phyloP scores from a whole-genome alignment of 2,797 vertebrate genomes.

The Eidolon dupreanum region DNA sequence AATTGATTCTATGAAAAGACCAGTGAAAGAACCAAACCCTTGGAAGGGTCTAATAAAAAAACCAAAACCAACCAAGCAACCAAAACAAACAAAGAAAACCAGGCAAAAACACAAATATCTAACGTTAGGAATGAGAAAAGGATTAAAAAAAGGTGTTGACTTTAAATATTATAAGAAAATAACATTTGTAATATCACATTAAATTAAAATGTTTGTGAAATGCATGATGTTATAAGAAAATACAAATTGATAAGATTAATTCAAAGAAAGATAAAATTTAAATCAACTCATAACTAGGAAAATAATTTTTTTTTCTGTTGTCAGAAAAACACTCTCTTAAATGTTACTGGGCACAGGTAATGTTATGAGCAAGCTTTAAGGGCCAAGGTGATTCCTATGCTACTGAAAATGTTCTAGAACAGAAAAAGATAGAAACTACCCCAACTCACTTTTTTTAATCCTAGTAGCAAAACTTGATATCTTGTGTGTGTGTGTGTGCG shows the following conservation, averaged over 20 bases:
- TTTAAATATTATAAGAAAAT: background rate
- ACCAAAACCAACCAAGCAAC: background rate
- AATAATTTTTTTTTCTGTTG: background rate
- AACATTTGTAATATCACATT: background rate
- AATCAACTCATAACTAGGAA: background rate
- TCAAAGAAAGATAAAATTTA: constrained; percentile 16
- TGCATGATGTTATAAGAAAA: background rate
- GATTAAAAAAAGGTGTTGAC: background rate
- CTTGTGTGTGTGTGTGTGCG: rapidly evolving
- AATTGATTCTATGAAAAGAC: constrained; percentile 13
- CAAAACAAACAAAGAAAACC: background rate
- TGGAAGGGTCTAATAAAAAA: background rate
- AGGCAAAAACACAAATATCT: background rate
- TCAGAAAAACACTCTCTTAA: background rate
- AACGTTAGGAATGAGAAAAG: background rate
- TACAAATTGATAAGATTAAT: background rate
- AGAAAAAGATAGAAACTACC: background rate
- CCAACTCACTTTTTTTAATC: background rate
- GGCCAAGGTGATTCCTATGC: background rate
- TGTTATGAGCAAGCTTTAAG: background rate
- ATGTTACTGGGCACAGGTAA: background rate
- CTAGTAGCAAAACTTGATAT: background rate
- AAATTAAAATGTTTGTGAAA: background rate
- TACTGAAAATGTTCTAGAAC: background rate
- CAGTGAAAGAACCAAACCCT: background rate